Base-by-base conservation (phyloP, 2,888 invertebrate genomes). In the Stenchaetothrips biformis region DNA sequence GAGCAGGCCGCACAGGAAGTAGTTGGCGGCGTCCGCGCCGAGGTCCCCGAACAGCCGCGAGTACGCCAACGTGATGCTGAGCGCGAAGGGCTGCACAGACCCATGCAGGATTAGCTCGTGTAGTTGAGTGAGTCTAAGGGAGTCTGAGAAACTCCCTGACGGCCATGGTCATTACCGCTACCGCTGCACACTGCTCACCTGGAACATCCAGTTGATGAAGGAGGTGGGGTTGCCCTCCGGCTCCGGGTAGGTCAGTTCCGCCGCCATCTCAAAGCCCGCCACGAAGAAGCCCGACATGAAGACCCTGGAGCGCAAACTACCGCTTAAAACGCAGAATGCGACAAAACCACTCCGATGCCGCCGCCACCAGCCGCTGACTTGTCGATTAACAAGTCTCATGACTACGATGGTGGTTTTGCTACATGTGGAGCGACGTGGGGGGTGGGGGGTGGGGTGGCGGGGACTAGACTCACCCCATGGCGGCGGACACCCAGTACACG, bases 201-300 rank as follows among this genome's bases (percentile, higher is more conserved):
- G 67, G 25, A 74, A 74, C 67, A 74, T 21, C 67, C 67, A 74
- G 67, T 74, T 74, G 25, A 74, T 11, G 25, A 74, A 11, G 25
- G 67, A 74, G 0, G 83, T 81, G 48, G 83, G 83, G 47, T 81
- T 83, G 27, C 81, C 82, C 80, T 84, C 83, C 21, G 83, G 82
- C 78, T 82, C 82, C 16, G 83, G 83, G 62, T 82, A 83, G 0
- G 83, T 83, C 47, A 84, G 77, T 80, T 84, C 83, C 1, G 82
- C 82, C n/a, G 82, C 83, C 74, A 83, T 79, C 81, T 84, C 83
- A 49, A 82, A 82, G 13, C 83, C 83, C 4, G 82, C 82, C 53
- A 83, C 80, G 48, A 82, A 81, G 81, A 83, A 84, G 4, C 82
- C 83, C 48, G 81, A 82, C 78, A 82, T 80, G 79, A 83, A 83